Conservation (phyloP, 2,888 invertebrate genomes). For the Plagiodera versicolora region DNA sequence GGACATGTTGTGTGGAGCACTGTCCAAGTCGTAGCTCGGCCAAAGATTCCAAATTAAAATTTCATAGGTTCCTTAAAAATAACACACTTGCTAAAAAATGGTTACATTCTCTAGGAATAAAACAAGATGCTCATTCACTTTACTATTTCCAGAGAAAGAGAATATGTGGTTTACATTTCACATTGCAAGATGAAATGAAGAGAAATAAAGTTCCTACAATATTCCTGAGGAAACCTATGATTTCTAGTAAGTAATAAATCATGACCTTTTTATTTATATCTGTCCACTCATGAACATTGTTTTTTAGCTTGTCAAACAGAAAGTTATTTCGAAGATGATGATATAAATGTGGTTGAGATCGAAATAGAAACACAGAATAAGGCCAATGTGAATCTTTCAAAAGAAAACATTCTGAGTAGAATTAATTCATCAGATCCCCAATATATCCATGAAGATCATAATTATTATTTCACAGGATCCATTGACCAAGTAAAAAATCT, state of each 20-base stretch:
- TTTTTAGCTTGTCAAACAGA: background rate
- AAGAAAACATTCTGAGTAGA: background rate
- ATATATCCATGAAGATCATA: slow-evolving; percentile 5
- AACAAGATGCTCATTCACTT: no score
- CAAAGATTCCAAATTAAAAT: slow-evolving; percentile 1
- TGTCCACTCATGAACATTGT: background rate
- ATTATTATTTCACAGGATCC: slow-evolving; percentile 4
- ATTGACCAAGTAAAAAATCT: background rate
- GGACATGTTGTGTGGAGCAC: slow-evolving; percentile 2
- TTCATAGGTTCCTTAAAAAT: background rate
- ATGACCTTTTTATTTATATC: background rate
- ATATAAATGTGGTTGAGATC: slow-evolving; percentile 4
- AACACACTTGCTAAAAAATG: slow-evolving; percentile 1
- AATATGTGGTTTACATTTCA: slow-evolving; percentile 4
- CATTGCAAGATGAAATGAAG: slow-evolving; percentile 2
- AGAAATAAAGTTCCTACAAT: slow-evolving; percentile 1
- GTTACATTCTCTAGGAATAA: background rate
- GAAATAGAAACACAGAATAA: background rate
- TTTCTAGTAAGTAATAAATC: no score
- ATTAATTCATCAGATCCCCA: background rate
- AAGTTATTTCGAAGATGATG: background rate
- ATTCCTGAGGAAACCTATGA: background rate
- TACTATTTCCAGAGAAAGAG: background rate
- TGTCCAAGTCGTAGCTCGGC: background rate
- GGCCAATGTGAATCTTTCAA: background rate